A percentile compares a stretch with the other conserved stretches of the same genome.
These are phyloP conservation scores for Callospermophilus lateralis DNA, from an alignment of 2,113 vertebrate species.

Conservation along the genomic window DNA sequence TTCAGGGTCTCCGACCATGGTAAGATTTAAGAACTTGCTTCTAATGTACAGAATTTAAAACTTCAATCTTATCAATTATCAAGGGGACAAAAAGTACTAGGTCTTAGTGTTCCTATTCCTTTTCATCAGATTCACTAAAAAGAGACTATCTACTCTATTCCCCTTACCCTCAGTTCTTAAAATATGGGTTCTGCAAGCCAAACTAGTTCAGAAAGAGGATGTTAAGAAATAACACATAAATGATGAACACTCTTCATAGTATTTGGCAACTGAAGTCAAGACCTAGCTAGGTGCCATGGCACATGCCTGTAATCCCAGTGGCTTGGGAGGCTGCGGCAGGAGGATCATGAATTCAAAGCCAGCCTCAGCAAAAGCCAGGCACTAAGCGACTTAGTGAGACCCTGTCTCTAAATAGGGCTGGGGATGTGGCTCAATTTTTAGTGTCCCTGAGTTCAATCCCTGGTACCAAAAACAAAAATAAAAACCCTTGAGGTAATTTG, in stretches of 20 bases:
- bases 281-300: neutral
- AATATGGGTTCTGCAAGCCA: neutral
- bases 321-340: no score
- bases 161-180: neutral
- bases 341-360: no score
- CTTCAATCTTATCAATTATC: neutral
- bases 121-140: neutral
- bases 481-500: neutral
- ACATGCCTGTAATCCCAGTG: no score
- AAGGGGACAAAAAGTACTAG: neutral
- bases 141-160: neutral
- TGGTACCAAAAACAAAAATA: no score
- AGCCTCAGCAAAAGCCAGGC: no score
- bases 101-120: neutral
- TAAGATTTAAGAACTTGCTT: neutral
- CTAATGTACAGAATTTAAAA: conserved; percentile 3
- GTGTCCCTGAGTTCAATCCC: no score
- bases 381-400: no score
- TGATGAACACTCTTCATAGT: neutral
- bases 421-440: no score
- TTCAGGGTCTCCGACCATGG: neutral
- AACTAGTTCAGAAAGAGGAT: neutral
- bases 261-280: neutral
- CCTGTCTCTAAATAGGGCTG: no score
- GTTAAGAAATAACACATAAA: neutral